Conservation (phyloP, 2,797 vertebrate species). For the Orientallactaga sibirica region DNA sequence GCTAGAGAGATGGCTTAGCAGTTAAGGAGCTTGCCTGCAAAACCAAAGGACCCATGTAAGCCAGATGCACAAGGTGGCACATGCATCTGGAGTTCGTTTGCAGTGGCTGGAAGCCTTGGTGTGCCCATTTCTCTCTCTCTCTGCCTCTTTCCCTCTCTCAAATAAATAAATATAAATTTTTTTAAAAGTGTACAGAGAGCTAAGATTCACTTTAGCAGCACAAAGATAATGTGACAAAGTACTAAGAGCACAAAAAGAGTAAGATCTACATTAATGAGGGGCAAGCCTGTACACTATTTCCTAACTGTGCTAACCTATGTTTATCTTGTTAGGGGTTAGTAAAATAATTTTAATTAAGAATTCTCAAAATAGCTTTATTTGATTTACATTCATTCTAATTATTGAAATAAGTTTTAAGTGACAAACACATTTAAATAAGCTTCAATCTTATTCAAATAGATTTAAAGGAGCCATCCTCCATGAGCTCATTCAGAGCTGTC, state of each 20-base stretch:
- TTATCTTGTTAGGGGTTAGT: not conserved
- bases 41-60: no score
- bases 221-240: not conserved
- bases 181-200: not conserved
- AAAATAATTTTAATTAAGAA: not conserved
- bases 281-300: not conserved
- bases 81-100: no score
- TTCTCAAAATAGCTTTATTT: not conserved
- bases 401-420: not conserved
- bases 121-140: no score
- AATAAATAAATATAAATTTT: no score
- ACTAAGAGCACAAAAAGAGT: not conserved
- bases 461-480: conserved; percentile 19
- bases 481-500: not conserved
- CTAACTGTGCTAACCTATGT: not conserved
- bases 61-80: no score
- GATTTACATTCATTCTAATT: not conserved
- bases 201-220: not conserved
- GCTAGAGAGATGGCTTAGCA: not conserved
- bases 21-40: no score
- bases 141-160: no score
- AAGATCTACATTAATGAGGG: not conserved
- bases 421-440: conserved; percentile 37
- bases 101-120: no score
- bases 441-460: conserved; percentile 55